A percentile compares a stretch with the other conserved stretches of the same genome.
phyloP scores from a whole-genome alignment of 1,140 invertebrate genomes.

The Orussus abietinus region DNA sequence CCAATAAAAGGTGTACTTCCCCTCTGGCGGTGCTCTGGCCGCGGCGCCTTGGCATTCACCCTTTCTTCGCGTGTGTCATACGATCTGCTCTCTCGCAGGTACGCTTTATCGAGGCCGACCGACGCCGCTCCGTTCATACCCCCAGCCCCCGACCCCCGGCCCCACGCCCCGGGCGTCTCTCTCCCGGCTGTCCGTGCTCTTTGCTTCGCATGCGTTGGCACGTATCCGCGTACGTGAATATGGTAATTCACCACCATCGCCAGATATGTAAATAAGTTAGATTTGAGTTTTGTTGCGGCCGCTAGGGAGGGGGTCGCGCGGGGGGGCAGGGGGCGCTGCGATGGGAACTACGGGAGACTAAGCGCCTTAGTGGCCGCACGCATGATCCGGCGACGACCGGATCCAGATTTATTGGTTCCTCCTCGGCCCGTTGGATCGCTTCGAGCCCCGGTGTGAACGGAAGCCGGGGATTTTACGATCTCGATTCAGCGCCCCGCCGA shows the following conservation, averaged over 20 bases:
- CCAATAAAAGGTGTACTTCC: slow-evolving; percentile 32
- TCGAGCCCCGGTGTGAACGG: slow-evolving; percentile 42
- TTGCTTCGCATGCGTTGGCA: slow-evolving; percentile 37
- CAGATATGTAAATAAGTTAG: slow-evolving; percentile 53
- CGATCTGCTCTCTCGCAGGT: slow-evolving; percentile 29
- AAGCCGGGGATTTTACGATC: slow-evolving; percentile 40
- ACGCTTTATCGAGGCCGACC: slow-evolving; percentile 24
- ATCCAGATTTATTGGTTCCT: slow-evolving; percentile 51
- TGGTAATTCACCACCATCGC: slow-evolving; percentile 49
- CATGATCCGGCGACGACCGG: slow-evolving; percentile 31
- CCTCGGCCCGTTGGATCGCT: too few relatives aligned
- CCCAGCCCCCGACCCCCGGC: not conserved
- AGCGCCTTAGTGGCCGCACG: slow-evolving; percentile 50
- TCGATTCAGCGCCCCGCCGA: slow-evolving; percentile 20
- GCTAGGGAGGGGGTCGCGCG: slow-evolving; percentile 4
- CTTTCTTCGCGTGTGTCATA: slow-evolving; percentile 30
- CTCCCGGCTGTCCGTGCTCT: slow-evolving; percentile 13
- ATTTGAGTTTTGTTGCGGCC: slow-evolving; percentile 49
- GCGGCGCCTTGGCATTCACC: slow-evolving; percentile 13
- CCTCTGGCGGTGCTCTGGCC: not conserved
- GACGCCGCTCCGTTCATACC: not conserved
- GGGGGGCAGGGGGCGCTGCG: slow-evolving; percentile 28
- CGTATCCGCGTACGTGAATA: slow-evolving; percentile 37
- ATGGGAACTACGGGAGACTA: slow-evolving; percentile 45
- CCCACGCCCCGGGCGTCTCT: slow-evolving; percentile 5